These are phyloP conservation scores for Trachops cirrhosus DNA, from an alignment of 2,797 vertebrate species.

Conservation along the genomic window DNA sequence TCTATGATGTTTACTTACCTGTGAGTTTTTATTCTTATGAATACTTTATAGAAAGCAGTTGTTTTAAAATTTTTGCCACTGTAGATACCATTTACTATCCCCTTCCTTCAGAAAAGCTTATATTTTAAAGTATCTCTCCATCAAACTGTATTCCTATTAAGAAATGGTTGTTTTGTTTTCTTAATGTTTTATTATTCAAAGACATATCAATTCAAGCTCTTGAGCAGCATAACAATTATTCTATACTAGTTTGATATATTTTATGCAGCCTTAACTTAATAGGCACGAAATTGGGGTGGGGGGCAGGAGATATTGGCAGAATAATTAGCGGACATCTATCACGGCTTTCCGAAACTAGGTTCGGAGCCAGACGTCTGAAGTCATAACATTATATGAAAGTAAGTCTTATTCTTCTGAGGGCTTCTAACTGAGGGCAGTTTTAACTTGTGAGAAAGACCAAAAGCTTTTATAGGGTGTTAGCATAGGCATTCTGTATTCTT, in stretches of 20 bases:
- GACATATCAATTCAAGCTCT: neutral
- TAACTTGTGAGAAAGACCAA: neutral
- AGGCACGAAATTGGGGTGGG: neutral
- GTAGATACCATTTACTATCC: neutral
- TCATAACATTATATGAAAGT: neutral
- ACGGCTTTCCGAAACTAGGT: neutral
- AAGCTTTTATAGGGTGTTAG: neutral
- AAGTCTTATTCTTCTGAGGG: neutral
- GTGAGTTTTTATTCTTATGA: neutral
- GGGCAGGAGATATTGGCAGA: neutral
- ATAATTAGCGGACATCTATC: neutral
- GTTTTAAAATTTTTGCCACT: constrained; percentile 9
- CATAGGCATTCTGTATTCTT: neutral
- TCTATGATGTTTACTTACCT: neutral
- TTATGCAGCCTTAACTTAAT: neutral
- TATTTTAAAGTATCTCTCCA: neutral
- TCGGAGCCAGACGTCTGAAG: neutral
- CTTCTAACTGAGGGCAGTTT: neutral
- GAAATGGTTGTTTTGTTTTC: neutral
- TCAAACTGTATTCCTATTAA: neutral
- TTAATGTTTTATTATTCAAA: constrained; percentile 23
- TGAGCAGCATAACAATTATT: neutral
- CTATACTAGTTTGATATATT: neutral
- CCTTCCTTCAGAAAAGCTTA: neutral
- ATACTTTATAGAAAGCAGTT: neutral